Evolutionary conservation across 53 echinoderm and acorn worm genomes (phyloP), one percentile per base, ranked within the genome.

Genomic region (Stichopus horrens): DNA sequence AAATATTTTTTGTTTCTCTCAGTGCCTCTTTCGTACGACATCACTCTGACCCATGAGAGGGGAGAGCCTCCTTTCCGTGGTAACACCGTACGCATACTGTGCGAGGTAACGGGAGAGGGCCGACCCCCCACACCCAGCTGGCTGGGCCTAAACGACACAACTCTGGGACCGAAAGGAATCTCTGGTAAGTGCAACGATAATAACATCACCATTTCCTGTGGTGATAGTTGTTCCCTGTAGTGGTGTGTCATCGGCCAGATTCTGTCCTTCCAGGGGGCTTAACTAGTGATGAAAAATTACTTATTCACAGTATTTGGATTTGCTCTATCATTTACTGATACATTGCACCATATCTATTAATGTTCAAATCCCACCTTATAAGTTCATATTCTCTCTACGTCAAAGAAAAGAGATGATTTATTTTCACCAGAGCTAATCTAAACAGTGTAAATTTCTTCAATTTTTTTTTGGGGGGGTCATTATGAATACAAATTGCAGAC

Each of bases 1-100:
- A 10, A 52, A 23, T 37, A 73, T 74, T 23, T 58, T 58, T 74
- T 13, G 63, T 37, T 37, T 37, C 37, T 73, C 77, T 57, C 77
- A 91, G 91, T 86, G 5, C 54, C 75, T 19, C 83, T 91, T 7
- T 59, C 86, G 19, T 93, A 93, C 83, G 88, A 90, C 89, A 90
- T 96, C 53, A 73, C 76, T 18, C 92, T 96, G 55, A 91, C 68
- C 14, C 90, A 93, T 11, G 96, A 92, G 78, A 68, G 94, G 11
- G 88, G 89, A 9, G 88, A 88, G 21, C 90, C 88, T 13, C 94
- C 96, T 80, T 91, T 91, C 55, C 66, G 94, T 23, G 96, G 96
- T 7, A 93, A 96, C 81, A 93, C 90, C 54, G 90, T 93, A 9
- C 90, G 91, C 63, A 94, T 91, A 88, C 87, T 93, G 5, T 96